These are phyloP conservation scores for Dermochelys coriacea DNA, from an alignment of 2,797 vertebrate species.

Conservation along the genomic window DNA sequence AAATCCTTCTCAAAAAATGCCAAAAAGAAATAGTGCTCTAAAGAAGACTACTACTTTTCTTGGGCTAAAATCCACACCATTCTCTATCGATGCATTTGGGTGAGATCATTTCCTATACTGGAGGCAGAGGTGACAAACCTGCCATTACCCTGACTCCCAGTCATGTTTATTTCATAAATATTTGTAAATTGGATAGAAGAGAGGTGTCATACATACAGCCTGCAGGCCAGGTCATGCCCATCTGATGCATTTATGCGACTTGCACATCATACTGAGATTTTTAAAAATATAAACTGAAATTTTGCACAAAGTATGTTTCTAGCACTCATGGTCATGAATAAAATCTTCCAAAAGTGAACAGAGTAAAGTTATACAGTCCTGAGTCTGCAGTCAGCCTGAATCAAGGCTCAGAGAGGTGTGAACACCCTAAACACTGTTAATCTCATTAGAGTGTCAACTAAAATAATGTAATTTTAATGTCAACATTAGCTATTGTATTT, in stretches of 20 bases:
- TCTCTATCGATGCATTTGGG: background rate
- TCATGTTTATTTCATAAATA: background rate
- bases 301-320: background rate
- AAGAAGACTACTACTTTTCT: background rate
- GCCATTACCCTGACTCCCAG: background rate
- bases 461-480: background rate
- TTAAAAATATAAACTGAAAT: background rate
- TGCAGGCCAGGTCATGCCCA: background rate
- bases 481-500: background rate
- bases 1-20: background rate
- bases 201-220: background rate
- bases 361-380: background rate
- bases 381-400: background rate
- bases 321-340: background rate
- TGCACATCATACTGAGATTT: background rate
- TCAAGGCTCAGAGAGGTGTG: background rate
- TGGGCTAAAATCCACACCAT: background rate
- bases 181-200: background rate
- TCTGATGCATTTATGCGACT: background rate
- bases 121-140: background rate
- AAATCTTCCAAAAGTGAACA: background rate
- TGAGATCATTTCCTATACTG: background rate
- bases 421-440: background rate
- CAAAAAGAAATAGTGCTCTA: background rate
- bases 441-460: background rate